Evolutionary conservation across 2,888 invertebrate species (phyloP), one percentile per base, ranked within the genome.

Genomic region (Aspidiotus destructor): DNA sequence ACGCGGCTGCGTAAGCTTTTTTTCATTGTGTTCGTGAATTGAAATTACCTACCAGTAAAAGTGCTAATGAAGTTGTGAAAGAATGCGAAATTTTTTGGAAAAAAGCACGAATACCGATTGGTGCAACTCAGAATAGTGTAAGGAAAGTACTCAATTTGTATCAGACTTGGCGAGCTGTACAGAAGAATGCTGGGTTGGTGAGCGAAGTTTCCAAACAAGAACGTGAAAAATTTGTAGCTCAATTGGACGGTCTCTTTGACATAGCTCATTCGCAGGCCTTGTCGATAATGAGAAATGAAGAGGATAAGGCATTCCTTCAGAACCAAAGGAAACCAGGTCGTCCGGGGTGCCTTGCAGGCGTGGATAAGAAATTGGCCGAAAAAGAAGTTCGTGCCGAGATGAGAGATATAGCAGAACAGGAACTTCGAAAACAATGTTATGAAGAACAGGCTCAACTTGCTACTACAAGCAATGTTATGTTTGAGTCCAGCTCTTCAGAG

Each of bases 251-350:
- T 44, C 11, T 62, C 8, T 62, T 61, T 48, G 52, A 44, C 48
- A 63, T 63, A 41, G 55, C 54, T 5, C 63, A 63, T 53, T 40
- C 9, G 7, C 40, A 63, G 40, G 63, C 55, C 10, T 53, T 63
- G 41, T 28, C 10, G 6, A 13, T 44, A 16, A 62, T 62, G 8
- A 44, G 48, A 16, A 44, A 7, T 28, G 53, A 63, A 40, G 55
- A 11, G 8, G 52, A 63, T 63, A 52, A 41, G 54, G 2, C 40
- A 40, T 54, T 63, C 54, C 40, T 54, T 41, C 40, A 54, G 9
- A 8, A 53, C 40, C 63, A 63, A 52, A 17, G 63, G 28, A 28
- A 53, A 7, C 15, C 28, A 7, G 55, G 41, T 10, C 10, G 63
- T 6, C 55, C 54, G 40, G 55, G 54, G 41, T 64, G 1, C 48